Conservation (phyloP, 2,888 invertebrate species). For the Elegia similella region DNA sequence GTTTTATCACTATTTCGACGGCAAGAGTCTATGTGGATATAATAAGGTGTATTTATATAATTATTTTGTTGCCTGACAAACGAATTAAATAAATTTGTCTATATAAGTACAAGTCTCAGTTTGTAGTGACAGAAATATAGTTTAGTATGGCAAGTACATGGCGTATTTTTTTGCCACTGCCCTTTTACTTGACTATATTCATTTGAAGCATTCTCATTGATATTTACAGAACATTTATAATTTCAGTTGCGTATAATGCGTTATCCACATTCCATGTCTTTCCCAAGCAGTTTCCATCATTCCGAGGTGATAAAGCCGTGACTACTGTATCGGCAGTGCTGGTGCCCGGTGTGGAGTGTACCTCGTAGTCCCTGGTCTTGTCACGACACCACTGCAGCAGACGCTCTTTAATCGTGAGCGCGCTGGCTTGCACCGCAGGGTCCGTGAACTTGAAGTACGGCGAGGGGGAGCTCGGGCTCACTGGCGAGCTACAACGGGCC, state of each 20-base stretch:
- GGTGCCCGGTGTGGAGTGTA: constrained; percentile 72
- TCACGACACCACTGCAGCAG: constrained; percentile 98
- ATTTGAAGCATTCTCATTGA: too few species aligned
- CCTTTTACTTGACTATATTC: too few species aligned
- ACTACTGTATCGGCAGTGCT: constrained; percentile 15
- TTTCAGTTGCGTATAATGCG: too few species aligned
- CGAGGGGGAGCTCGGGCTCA: constrained; percentile 84
- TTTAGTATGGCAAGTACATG: too few species aligned
- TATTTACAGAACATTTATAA: too few species aligned
- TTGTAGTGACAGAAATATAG: too few species aligned
- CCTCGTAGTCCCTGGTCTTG: constrained; percentile 98
- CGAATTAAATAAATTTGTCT: too few species aligned
- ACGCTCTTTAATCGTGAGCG: constrained; percentile 97
- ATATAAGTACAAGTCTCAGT: too few species aligned
- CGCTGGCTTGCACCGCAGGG: constrained; percentile 94
- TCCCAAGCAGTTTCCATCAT: background rate
- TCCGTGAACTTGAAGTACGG: constrained; percentile 95
- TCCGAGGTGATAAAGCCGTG: background rate
- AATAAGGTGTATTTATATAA: too few species aligned
- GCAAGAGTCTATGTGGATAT: too few species aligned
- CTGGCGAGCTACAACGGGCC: constrained; percentile 85
- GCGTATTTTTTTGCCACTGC: too few species aligned
- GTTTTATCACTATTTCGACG: background rate
- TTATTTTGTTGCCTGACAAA: too few species aligned
- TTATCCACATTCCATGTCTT: background rate